Evolutionary conservation across 2,113 vertebrate genomes (phyloP).

Genomic region (Mesoclemmys tuberculata): DNA sequence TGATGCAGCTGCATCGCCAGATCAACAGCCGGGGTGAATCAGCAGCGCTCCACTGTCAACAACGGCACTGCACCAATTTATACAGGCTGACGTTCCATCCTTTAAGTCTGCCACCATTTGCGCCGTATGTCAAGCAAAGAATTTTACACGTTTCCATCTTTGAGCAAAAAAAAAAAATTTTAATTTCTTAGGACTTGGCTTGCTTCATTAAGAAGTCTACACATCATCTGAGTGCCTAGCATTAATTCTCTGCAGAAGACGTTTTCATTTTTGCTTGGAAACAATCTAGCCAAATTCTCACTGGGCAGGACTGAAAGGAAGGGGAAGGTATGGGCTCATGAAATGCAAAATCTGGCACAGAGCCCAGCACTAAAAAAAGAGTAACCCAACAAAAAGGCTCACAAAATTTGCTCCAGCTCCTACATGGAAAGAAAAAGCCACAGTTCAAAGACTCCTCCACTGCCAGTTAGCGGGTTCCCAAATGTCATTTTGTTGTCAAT

Average conservation of each 20-base stretch:
- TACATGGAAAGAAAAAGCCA: rapidly evolving
- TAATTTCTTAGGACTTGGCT: background rate
- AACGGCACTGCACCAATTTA: background rate
- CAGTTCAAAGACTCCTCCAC: background rate
- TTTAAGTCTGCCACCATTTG: rapidly evolving
- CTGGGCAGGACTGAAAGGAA: conserved; percentile 24
- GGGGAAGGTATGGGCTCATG: background rate
- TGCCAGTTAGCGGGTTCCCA: background rate
- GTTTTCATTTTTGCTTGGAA: conserved; percentile 26
- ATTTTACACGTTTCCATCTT: background rate
- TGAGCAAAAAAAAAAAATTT: background rate
- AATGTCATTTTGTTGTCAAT: background rate
- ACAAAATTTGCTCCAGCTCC: background rate
- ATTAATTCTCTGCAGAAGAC: conserved; percentile 17
- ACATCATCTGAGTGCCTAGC: background rate
- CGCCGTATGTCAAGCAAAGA: background rate
- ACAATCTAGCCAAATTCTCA: background rate
- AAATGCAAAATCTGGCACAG: background rate
- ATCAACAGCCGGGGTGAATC: background rate
- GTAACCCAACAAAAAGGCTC: background rate
- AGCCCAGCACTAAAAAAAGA: rapidly evolving
- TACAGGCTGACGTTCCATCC: background rate
- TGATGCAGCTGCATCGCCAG: background rate
- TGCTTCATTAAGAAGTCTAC: background rate
- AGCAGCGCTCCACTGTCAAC: background rate